A percentile compares a stretch with the other conserved stretches of the same genome.
Evolutionary conservation across 2,113 vertebrate species (phyloP).

Genomic region (Onychostoma macrolepis): DNA sequence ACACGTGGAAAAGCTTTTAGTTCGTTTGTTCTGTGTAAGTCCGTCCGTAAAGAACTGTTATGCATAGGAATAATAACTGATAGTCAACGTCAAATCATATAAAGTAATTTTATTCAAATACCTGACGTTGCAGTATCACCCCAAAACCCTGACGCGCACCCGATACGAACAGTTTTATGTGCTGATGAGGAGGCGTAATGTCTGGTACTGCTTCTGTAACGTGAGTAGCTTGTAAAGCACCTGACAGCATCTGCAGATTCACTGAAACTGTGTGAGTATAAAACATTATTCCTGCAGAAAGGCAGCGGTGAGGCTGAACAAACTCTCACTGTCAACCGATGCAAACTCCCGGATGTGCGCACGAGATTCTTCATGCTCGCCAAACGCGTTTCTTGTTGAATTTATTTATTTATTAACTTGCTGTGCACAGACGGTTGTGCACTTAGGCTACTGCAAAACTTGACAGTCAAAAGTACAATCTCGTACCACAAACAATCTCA

Average conservation of each 20-base stretch:
- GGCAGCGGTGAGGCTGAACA: neutral
- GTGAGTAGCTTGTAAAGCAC: neutral
- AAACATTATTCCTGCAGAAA: neutral
- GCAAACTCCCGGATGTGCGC: neutral
- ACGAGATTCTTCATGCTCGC: neutral
- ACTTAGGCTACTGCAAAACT: neutral
- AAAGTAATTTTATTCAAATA: slow-evolving; percentile 41
- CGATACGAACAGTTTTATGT: slow-evolving; percentile 68
- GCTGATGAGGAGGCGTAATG: neutral
- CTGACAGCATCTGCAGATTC: neutral
- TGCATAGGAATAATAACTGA: neutral
- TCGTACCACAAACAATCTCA: neutral
- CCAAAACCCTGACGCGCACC: slow-evolving; percentile 84
- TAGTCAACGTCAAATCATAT: neutral
- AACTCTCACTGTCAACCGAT: neutral
- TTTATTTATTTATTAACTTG: neutral
- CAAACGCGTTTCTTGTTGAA: neutral
- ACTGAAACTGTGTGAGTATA: neutral
- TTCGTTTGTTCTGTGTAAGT: neutral
- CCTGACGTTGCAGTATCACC: slow-evolving; percentile 81
- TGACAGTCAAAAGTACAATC: neutral
- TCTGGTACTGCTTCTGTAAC: neutral
- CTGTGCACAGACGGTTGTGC: neutral
- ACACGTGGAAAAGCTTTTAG: neutral
- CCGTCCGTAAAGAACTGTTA: neutral